Percentiles rank a stretch among this genome's conserved stretches.
Conservation (phyloP, 2,113 vertebrate species). For the Odobenus rosmarus region DNA sequence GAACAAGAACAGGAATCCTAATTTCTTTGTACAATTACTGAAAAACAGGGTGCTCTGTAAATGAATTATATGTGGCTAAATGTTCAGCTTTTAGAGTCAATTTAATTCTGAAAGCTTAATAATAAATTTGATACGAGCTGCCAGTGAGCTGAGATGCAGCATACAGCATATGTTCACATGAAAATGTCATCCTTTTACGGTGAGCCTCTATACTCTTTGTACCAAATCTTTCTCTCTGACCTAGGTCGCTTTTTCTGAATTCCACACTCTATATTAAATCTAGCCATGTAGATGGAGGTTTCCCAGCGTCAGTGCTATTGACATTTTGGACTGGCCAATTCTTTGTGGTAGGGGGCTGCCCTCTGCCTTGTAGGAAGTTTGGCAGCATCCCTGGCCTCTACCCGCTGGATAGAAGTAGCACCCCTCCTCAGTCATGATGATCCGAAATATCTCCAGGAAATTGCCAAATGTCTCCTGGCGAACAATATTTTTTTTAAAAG, state of each 20-base stretch:
- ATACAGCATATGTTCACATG: constrained; percentile 59
- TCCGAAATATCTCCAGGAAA: neutral
- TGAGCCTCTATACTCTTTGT: neutral
- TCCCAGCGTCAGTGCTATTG: neutral
- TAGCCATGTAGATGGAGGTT: neutral
- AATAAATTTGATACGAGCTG: constrained; percentile 67
- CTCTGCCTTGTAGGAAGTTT: neutral
- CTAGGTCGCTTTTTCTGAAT: neutral
- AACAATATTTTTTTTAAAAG: neutral
- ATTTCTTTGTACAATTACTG: constrained; percentile 58
- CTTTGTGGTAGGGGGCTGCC: neutral
- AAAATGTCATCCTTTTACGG: constrained; percentile 15
- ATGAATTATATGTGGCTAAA: constrained; percentile 69
- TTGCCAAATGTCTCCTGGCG: neutral
- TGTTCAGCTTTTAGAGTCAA: constrained; percentile 65
- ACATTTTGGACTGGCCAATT: neutral
- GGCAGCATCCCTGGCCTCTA: neutral
- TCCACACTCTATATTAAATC: neutral
- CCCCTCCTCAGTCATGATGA: neutral
- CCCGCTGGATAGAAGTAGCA: neutral
- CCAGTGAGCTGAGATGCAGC: constrained; percentile 32
- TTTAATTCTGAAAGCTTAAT: constrained; percentile 75
- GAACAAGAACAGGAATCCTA: constrained; percentile 54
- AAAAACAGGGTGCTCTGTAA: constrained; percentile 65
- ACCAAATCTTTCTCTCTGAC: constrained; percentile 18